phyloP scores from a whole-genome alignment of 1,140 invertebrate species.

The Eulimnadia texana region DNA sequence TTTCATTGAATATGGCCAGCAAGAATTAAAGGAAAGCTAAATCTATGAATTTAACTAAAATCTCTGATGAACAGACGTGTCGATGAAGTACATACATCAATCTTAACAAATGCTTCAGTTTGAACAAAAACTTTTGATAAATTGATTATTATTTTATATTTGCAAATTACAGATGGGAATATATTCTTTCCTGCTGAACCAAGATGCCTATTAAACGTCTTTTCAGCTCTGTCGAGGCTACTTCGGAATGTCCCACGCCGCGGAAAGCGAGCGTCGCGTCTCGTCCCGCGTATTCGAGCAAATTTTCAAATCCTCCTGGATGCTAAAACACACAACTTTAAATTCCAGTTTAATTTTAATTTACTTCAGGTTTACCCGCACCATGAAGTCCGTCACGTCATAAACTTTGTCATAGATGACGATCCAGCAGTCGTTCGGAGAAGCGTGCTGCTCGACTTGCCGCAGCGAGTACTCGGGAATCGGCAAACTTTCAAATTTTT shows the following conservation, averaged over 20 bases:
- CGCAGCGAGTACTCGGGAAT: constrained; percentile 20
- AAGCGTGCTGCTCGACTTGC: constrained; percentile 39
- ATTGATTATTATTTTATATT: too few relatives aligned
- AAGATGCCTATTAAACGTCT: constrained; percentile 55
- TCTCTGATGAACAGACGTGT: too few relatives aligned
- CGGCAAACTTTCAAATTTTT: background rate
- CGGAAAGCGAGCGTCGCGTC: constrained; percentile 73
- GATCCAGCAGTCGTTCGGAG: constrained; percentile 38
- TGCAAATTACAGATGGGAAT: too few relatives aligned
- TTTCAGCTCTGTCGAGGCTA: constrained; percentile 41
- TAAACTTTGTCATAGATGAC: constrained; percentile 42
- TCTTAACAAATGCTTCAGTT: too few relatives aligned
- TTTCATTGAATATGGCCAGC: too few relatives aligned
- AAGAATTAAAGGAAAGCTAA: too few relatives aligned
- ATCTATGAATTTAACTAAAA: too few relatives aligned
- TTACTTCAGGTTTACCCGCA: too few relatives aligned
- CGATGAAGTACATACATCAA: too few relatives aligned
- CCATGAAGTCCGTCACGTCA: constrained; percentile 42
- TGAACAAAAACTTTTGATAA: too few relatives aligned
- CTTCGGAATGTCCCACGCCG: constrained; percentile 56
- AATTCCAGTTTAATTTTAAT: too few relatives aligned
- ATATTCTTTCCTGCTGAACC: constrained; percentile 44
- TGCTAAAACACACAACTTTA: constrained; percentile 50
- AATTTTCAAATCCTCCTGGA: constrained; percentile 68
- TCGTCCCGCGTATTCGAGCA: constrained; percentile 69